These are phyloP conservation scores for Thrips palmi DNA, from an alignment of 1,140 invertebrate species.

Conservation along the genomic window DNA sequence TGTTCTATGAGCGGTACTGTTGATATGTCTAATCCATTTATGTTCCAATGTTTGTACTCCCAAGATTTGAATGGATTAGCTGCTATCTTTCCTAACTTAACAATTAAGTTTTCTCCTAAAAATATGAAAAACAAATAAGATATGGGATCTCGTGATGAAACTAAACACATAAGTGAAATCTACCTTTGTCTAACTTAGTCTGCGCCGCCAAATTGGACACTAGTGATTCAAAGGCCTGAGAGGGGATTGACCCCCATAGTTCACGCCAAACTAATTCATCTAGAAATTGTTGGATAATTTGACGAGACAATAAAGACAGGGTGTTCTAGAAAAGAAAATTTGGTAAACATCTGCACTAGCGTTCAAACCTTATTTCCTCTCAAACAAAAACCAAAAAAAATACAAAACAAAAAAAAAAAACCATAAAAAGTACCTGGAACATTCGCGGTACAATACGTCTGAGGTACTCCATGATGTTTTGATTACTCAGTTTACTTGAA, in stretches of 20 bases:
- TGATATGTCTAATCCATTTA: too few species aligned
- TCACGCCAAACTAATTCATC: conserved; percentile 71
- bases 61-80: conserved; percentile 65
- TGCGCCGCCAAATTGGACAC: conserved; percentile 58
- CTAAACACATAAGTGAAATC: conserved; percentile 19
- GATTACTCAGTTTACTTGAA: conserved; percentile 35
- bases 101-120: conserved; percentile 27
- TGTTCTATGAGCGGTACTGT: too few species aligned
- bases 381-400: conserved; percentile 2
- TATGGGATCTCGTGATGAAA: neutral
- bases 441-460: conserved; percentile 67
- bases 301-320: conserved; percentile 55
- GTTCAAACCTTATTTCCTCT: conserved; percentile 1
- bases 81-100: conserved; percentile 41
- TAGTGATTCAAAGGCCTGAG: conserved; percentile 65
- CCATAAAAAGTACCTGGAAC: conserved; percentile 37
- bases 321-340: conserved; percentile 43
- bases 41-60: conserved; percentile 36
- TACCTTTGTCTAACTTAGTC: conserved; percentile 37
- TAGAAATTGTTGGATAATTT: conserved; percentile 75
- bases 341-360: conserved; percentile 2
- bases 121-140: conserved; percentile 15
- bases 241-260: conserved; percentile 50
- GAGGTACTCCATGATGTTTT: conserved; percentile 72
- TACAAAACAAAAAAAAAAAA: conserved; percentile 7